Conservation (phyloP, 2,113 vertebrate genomes). For the Galemys pyrenaicus region DNA sequence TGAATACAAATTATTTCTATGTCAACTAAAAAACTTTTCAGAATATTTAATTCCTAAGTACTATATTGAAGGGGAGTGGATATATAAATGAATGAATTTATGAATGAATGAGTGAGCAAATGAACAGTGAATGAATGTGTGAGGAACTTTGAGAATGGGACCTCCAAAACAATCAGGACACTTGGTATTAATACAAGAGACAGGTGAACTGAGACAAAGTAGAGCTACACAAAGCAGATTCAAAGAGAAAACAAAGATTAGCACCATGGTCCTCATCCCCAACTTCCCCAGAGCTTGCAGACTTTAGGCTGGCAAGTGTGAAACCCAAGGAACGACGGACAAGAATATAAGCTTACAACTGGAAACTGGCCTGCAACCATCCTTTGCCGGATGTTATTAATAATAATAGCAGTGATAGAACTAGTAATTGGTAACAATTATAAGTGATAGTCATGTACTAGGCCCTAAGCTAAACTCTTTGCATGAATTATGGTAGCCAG, state of each 20-base stretch:
- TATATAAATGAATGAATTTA: neutral
- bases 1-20: conserved; percentile 41
- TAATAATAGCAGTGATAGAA: neutral
- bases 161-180: neutral
- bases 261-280: neutral
- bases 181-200: neutral
- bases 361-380: neutral
- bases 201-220: neutral
- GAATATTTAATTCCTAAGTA: neutral
- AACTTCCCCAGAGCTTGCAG: neutral
- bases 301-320: neutral
- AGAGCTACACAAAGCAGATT: neutral
- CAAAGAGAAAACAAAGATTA: neutral
- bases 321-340: neutral
- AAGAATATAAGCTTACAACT: neutral
- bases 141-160: neutral
- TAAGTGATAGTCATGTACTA: neutral
- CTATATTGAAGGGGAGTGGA: neutral
- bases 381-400: neutral
- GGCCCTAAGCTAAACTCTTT: neutral
- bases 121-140: neutral
- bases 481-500: neutral
- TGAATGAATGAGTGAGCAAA: too few species aligned
- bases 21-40: neutral
- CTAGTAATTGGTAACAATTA: neutral